Evolutionary conservation across 2,888 invertebrate genomes (phyloP).

Genomic region (Hydrotaea cyrtoneurina): DNA sequence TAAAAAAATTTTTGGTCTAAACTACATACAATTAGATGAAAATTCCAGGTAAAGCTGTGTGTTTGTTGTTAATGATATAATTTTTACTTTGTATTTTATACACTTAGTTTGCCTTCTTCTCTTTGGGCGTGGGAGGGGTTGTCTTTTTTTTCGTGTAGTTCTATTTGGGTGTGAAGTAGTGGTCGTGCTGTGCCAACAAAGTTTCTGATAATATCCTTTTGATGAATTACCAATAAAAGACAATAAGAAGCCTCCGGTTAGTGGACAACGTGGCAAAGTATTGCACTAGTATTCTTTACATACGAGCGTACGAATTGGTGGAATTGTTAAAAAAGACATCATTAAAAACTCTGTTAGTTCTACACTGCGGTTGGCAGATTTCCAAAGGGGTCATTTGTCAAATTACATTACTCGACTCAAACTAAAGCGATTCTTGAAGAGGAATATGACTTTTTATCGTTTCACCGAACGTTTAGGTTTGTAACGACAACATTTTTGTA

Average conservation of each 20-base stretch:
- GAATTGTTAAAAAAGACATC: conserved; percentile 18
- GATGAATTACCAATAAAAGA: conserved; percentile 15
- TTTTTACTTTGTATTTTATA: conserved; percentile 45
- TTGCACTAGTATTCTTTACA: neutral
- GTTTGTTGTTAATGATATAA: neutral
- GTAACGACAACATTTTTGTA: no score
- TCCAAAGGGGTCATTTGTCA: conserved; percentile 49
- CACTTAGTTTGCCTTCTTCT: neutral
- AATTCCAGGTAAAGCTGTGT: conserved; percentile 63
- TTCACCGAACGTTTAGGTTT: no score
- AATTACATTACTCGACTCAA: neutral
- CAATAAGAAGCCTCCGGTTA: conserved; percentile 25
- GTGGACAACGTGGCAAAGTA: neutral
- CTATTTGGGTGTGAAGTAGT: neutral
- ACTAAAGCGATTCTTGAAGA: no score
- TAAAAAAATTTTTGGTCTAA: conserved; percentile 65
- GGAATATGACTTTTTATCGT: no score
- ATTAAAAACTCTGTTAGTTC: conserved; percentile 50
- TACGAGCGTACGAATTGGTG: neutral
- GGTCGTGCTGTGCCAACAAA: conserved; percentile 16
- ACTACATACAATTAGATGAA: conserved; percentile 61
- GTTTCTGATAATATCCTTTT: conserved; percentile 44
- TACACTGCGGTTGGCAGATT: neutral
- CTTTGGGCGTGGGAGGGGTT: neutral
- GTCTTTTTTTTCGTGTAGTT: neutral